Evolutionary conservation across 2,113 vertebrate species (phyloP).

Genomic region (Scomber scombrus): DNA sequence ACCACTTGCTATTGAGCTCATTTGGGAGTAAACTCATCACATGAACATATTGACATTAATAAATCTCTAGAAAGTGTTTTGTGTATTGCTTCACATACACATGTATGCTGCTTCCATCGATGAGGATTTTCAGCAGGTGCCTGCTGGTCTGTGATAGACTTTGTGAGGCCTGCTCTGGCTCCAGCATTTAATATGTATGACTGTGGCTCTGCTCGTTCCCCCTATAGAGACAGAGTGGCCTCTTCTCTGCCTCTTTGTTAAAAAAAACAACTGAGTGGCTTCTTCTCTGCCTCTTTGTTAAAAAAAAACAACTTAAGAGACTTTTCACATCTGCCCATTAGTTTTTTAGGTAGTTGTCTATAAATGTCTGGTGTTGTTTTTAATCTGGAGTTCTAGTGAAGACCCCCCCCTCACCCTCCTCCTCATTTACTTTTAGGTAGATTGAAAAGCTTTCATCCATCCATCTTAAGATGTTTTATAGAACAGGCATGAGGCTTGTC

Average conservation of each 20-base stretch:
- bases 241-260: neutral
- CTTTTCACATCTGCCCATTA: neutral
- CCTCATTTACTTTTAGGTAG: neutral
- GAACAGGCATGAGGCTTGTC: neutral
- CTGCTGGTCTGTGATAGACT: no score
- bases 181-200: neutral
- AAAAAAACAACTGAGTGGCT: neutral
- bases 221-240: neutral
- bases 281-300: neutral
- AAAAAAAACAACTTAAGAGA: neutral
- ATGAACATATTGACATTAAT: slow-evolving; percentile 2
- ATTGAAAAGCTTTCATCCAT: neutral
- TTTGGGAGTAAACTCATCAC: neutral
- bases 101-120: neutral
- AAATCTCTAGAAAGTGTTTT: neutral
- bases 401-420: no score
- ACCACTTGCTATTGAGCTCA: slow-evolving; percentile 1
- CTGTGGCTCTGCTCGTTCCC: neutral
- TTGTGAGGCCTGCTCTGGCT: neutral
- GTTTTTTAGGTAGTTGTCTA: no score
- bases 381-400: neutral
- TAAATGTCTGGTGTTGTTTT: no score
- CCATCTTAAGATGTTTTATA: neutral
- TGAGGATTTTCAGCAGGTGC: neutral
- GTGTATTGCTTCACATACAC: neutral